These are phyloP conservation scores for Omphaloscelis lunosa DNA, from an alignment of 2,888 invertebrate genomes.

Conservation along the genomic window DNA sequence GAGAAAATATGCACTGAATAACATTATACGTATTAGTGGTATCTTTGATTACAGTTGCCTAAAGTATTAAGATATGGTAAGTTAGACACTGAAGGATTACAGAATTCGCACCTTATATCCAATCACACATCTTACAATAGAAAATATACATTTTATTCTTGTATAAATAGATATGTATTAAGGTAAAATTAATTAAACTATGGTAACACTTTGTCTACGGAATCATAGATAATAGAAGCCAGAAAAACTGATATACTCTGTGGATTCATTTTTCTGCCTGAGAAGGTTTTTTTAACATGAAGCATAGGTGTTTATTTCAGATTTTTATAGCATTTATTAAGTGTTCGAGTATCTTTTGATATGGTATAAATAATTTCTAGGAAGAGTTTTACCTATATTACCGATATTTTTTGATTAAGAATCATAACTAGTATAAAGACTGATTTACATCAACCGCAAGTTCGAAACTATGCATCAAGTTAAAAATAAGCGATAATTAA, in stretches of 20 bases:
- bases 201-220: conserved; percentile 87
- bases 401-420: conserved; percentile 27
- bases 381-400: conserved; percentile 43
- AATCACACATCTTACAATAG: conserved; percentile 82
- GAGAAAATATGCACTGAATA: conserved; percentile 58
- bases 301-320: conserved; percentile 32
- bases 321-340: conserved; percentile 13
- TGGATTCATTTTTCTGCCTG: conserved; percentile 35
- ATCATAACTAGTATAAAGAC: conserved; percentile 33
- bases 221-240: conserved; percentile 71
- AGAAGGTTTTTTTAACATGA: conserved; percentile 41
- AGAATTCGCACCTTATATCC: conserved; percentile 79
- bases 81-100: conserved; percentile 77
- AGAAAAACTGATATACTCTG: conserved; percentile 52
- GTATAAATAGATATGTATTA: conserved; percentile 87
- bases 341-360: conserved; percentile 45
- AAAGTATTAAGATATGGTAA: conserved; percentile 79
- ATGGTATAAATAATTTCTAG: conserved; percentile 45
- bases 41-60: conserved; percentile 64
- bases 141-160: conserved; percentile 84
- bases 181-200: conserved; percentile 84
- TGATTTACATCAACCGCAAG: conserved; percentile 35
- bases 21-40: conserved; percentile 48
- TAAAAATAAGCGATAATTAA: conserved; percentile 57
- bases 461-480: conserved; percentile 59